Conservation (phyloP, 2,888 invertebrate species). For the Polia nebulosa region DNA sequence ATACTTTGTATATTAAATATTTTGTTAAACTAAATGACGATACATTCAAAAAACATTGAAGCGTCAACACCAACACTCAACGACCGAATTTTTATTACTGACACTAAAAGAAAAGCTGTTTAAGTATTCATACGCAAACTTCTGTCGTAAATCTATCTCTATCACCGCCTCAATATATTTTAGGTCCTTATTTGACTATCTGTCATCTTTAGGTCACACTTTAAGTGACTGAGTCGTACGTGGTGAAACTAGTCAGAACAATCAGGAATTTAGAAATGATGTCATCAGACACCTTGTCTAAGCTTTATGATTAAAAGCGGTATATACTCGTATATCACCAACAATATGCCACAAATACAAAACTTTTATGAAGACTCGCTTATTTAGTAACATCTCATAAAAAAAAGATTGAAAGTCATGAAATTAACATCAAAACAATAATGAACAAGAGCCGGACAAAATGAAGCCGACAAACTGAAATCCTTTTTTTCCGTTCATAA, state of each 20-base stretch:
- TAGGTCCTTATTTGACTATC: constrained; percentile 32
- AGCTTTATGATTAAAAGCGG: not conserved
- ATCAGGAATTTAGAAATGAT: constrained; percentile 12
- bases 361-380: not conserved
- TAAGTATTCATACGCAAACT: constrained; percentile 46
- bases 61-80: constrained; percentile 39
- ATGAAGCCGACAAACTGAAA: constrained; percentile 12
- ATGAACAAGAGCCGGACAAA: not conserved
- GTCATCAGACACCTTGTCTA: constrained; percentile 8
- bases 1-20: too few relatives aligned
- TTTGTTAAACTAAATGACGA: not conserved
- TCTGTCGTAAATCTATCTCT: constrained; percentile 49
- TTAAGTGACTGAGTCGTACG: constrained; percentile 25
- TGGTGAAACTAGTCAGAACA: constrained; percentile 22
- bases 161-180: constrained; percentile 10
- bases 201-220: constrained; percentile 41
- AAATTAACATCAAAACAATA: constrained; percentile 17
- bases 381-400: constrained; percentile 11
- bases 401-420: constrained; percentile 17
- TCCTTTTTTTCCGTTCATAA: constrained; percentile 23
- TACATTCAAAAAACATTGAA: constrained; percentile 16
- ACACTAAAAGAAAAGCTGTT: constrained; percentile 37
- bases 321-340: not conserved
- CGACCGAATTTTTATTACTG: constrained; percentile 44
- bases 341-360: constrained; percentile 2